A percentile compares a stretch with the other conserved stretches of the same genome.
Conservation (phyloP, 2,888 invertebrate genomes). For the Prenolepis imparis region DNA sequence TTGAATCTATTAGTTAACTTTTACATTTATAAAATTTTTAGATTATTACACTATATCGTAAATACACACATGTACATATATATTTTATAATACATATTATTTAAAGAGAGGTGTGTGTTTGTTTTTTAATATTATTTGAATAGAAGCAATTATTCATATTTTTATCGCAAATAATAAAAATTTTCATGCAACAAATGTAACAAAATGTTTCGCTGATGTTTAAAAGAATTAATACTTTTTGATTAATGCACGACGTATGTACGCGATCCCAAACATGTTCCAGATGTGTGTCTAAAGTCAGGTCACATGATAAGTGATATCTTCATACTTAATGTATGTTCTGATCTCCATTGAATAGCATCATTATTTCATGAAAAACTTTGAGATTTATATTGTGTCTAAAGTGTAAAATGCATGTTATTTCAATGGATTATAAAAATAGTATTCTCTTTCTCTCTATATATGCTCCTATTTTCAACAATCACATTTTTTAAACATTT, state of each 20-base stretch:
- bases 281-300: background rate
- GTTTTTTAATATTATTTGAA: no score
- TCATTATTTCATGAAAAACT: background rate
- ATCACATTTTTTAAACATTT: background rate
- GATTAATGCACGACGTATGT: background rate
- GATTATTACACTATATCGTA: no score
- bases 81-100: no score
- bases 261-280: background rate
- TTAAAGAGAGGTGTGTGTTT: no score
- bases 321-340: background rate
- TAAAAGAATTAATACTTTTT: background rate
- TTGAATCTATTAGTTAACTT: no score
- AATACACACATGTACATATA: no score
- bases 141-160: no score
- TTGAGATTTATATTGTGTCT: background rate
- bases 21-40: no score
- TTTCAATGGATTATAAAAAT: background rate
- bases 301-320: background rate
- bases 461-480: background rate
- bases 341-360: background rate
- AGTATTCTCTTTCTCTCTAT: background rate
- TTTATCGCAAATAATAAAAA: background rate
- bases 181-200: background rate
- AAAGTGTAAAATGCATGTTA: background rate
- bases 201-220: background rate